Evolutionary conservation across 2,797 vertebrate species (phyloP).

Genomic region (Oryzias sinensis): DNA sequence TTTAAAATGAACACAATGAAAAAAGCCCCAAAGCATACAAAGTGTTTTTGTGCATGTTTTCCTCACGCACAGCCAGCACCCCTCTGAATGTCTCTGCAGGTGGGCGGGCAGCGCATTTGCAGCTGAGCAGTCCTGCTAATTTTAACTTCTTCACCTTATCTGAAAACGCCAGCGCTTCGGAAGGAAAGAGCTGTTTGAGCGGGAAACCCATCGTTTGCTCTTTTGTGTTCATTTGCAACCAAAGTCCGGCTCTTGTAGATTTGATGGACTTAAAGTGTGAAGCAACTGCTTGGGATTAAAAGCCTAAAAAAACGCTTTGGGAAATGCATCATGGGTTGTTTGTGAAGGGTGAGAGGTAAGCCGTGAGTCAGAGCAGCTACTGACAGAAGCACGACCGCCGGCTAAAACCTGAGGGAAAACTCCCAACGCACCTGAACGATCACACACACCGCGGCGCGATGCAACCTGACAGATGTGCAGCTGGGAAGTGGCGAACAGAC

Average conservation of each 20-base stretch:
- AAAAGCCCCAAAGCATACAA: background rate
- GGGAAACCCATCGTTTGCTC: conserved; percentile 2
- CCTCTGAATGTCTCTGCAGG: conserved; percentile 37
- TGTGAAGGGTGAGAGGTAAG: conserved; percentile 27
- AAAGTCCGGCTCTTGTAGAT: too few species aligned
- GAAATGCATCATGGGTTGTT: conserved; percentile 19
- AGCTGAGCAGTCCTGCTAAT: conserved; percentile 21
- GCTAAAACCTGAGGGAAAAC: conserved; percentile 21
- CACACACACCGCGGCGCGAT: conserved; percentile 15
- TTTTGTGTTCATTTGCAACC: background rate
- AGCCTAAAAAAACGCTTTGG: conserved; percentile 1
- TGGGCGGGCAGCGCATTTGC: conserved; percentile 29
- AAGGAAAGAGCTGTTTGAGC: conserved; percentile 9
- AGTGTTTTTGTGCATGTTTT: conserved; percentile 22
- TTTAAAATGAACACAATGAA: too few species aligned
- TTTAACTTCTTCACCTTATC: conserved; percentile 31
- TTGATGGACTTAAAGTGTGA: too few species aligned
- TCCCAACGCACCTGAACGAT: conserved; percentile 18
- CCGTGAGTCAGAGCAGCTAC: conserved; percentile 43
- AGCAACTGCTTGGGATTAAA: too few species aligned
- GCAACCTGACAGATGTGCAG: conserved; percentile 22
- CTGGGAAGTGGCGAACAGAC: conserved; percentile 3
- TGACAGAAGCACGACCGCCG: conserved; percentile 13
- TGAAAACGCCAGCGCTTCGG: conserved; percentile 13
- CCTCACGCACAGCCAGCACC: conserved; percentile 3